Conservation (phyloP, 1,140 invertebrate species). For the Bombus terrestris region DNA sequence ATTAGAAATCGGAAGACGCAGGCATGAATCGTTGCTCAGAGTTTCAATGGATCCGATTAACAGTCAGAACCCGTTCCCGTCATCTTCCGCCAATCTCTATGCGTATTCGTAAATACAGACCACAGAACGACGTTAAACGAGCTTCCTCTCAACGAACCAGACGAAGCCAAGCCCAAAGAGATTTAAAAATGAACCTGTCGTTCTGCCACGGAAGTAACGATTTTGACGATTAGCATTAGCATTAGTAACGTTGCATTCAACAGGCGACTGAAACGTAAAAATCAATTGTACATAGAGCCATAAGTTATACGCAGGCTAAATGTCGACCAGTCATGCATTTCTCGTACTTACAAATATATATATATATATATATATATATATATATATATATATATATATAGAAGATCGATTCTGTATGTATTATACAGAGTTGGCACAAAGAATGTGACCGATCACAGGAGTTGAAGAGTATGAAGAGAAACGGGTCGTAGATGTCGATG, state of each 20-base stretch:
- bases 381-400: slow-evolving; percentile 2
- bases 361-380: neutral
- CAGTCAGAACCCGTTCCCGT: neutral
- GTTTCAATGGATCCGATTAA: neutral
- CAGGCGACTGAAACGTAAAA: slow-evolving; percentile 26
- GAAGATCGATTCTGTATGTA: slow-evolving; percentile 53
- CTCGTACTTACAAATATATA: slow-evolving; percentile 37
- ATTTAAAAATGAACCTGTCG: neutral
- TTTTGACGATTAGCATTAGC: neutral
- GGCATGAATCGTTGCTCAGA: neutral
- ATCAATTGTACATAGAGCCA: slow-evolving; percentile 59
- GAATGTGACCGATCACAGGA: slow-evolving; percentile 8
- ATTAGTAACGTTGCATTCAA: neutral
- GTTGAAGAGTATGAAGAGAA: neutral
- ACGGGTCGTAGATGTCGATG: neutral
- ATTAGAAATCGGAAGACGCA: neutral
- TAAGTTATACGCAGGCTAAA: slow-evolving; percentile 45
- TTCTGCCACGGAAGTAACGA: neutral
- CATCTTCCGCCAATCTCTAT: slow-evolving; percentile 2
- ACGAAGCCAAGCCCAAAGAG: no score
- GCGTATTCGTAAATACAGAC: neutral
- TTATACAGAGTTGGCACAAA: slow-evolving; percentile 67
- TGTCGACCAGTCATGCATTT: slow-evolving; percentile 64
- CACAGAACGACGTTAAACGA: neutral
- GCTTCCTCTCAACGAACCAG: neutral